Percentiles rank a stretch among this genome's conserved stretches.
phyloP scores from a whole-genome alignment of 2,888 invertebrate species.

The Trachelus stipa region DNA sequence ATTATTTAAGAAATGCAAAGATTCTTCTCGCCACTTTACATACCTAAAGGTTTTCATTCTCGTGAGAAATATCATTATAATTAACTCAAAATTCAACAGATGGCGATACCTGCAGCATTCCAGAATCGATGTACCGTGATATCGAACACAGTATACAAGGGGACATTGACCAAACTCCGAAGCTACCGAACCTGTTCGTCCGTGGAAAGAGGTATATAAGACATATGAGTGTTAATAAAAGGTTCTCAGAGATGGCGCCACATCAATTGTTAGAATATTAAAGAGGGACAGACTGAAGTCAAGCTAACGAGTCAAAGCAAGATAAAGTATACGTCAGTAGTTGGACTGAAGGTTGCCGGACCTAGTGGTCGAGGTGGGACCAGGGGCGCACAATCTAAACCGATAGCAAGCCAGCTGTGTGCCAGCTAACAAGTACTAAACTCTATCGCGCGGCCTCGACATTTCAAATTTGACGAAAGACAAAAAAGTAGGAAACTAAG shows the following conservation, averaged over 20 bases:
- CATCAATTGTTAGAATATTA: background rate
- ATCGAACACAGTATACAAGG: background rate
- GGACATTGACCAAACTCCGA: background rate
- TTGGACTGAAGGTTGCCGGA: constrained; percentile 3
- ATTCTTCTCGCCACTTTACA: no score
- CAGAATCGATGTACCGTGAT: background rate
- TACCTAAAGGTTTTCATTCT: no score
- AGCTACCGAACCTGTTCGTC: background rate
- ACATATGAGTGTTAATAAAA: background rate
- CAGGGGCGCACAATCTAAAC: constrained; percentile 24
- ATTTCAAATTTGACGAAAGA: background rate
- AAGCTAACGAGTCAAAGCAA: background rate
- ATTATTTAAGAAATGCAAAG: no score
- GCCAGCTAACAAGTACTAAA: constrained; percentile 16
- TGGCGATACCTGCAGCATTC: background rate
- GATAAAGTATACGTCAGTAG: background rate
- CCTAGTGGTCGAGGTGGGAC: constrained; percentile 14
- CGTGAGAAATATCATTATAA: background rate
- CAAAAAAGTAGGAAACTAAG: background rate
- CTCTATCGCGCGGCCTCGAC: constrained; percentile 4
- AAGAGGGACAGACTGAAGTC: background rate
- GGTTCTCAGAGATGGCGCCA: constrained; percentile 4
- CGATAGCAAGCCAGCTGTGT: constrained; percentile 28
- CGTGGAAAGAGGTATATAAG: background rate
- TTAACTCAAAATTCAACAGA: background rate